Evolutionary conservation across 2,113 vertebrate species (phyloP).

Genomic region (Bungarus multicinctus): DNA sequence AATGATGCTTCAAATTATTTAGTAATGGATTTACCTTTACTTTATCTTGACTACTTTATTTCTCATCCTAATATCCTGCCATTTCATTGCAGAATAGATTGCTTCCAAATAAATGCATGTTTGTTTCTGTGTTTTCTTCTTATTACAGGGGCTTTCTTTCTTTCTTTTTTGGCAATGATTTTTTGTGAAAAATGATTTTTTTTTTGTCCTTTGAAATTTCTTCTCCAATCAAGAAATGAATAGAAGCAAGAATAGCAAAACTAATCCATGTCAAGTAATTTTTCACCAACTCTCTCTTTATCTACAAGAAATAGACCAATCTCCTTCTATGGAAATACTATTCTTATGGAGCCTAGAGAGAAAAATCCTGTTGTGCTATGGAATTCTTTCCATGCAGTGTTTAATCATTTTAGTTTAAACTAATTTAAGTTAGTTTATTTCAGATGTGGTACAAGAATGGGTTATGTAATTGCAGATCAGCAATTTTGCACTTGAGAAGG

Average conservation of each 20-base stretch:
- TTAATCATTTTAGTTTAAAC: background rate
- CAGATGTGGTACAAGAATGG: background rate
- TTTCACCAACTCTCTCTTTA: background rate
- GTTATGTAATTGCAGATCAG: background rate
- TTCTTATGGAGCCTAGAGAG: background rate
- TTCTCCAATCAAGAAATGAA: background rate
- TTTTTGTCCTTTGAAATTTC: constrained; percentile 44
- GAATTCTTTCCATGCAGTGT: background rate
- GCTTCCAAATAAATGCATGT: constrained; percentile 55
- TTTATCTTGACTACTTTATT: constrained; percentile 56
- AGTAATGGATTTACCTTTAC: constrained; percentile 63
- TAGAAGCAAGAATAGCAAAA: constrained; percentile 17
- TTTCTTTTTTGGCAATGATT: constrained; percentile 36
- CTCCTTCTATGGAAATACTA: background rate
- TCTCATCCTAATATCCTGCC: constrained; percentile 53
- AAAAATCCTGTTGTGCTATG: background rate
- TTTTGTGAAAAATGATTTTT: constrained; percentile 30
- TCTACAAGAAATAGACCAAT: constrained; percentile 11
- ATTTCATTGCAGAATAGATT: constrained; percentile 47
- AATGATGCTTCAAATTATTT: constrained; percentile 60
- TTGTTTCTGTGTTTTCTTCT: constrained; percentile 23
- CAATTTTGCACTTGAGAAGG: background rate
- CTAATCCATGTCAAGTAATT: constrained; percentile 15
- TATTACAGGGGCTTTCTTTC: constrained; percentile 45
- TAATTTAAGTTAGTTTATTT: background rate